A percentile compares a stretch with the other conserved stretches of the same genome.
Evolutionary conservation across 1,140 invertebrate genomes (phyloP).

Genomic region (Helicoverpa zea): DNA sequence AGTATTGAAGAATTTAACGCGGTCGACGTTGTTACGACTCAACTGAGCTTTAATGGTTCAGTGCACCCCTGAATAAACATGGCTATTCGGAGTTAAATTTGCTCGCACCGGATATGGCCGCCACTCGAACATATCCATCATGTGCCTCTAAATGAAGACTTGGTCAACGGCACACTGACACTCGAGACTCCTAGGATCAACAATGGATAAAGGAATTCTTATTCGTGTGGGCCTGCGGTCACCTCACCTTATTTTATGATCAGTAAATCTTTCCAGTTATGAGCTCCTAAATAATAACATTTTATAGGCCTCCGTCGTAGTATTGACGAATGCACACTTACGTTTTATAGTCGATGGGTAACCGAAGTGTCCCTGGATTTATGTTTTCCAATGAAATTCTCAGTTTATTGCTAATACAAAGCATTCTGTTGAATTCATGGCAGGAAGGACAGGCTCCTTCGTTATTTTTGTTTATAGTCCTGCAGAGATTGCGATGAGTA

Average conservation of each 20-base stretch:
- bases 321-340: conserved; percentile 79
- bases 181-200: conserved; percentile 56
- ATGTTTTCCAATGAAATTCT: conserved; percentile 66
- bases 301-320: conserved; percentile 78
- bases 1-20: conserved; percentile 84
- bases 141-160: conserved; percentile 69
- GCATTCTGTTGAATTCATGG: conserved; percentile 46
- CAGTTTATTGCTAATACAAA: conserved; percentile 79
- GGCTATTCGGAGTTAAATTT: conserved; percentile 83
- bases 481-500: conserved; percentile 3
- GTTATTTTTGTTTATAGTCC: neutral
- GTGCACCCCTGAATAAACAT: conserved; percentile 85
- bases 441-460: neutral
- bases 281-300: conserved; percentile 84
- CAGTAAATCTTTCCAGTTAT: conserved; percentile 81
- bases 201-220: conserved; percentile 65
- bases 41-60: conserved; percentile 82
- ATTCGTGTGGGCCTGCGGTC: conserved; percentile 68
- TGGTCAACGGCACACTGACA: conserved; percentile 59
- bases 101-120: conserved; percentile 83
- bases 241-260: conserved; percentile 76
- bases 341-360: conserved; percentile 75
- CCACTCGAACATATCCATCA: conserved; percentile 83
- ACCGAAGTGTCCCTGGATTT: conserved; percentile 73
- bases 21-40: conserved; percentile 79